A percentile compares a stretch with the other conserved stretches of the same genome.
phyloP scores from a whole-genome alignment of 23 tunicate species.

The Ciona savignyi region DNA sequence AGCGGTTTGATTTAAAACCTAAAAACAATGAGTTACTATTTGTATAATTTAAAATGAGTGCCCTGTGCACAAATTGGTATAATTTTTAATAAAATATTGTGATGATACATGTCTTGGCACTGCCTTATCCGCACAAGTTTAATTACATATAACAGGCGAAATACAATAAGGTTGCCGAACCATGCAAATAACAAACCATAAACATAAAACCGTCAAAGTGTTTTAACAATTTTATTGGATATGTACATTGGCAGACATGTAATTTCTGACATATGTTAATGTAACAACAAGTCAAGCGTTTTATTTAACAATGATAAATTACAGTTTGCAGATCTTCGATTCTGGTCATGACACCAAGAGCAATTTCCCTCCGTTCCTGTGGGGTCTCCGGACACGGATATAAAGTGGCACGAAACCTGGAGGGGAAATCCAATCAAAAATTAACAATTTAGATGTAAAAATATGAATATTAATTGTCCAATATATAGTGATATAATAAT shows the following conservation, averaged over 20 bases:
- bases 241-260: neutral
- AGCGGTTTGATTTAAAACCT: slow-evolving; percentile 87
- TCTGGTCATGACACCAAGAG: slow-evolving; percentile 36
- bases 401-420: slow-evolving; percentile 51
- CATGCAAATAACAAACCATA: too few relatives aligned
- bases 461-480: too few relatives aligned
- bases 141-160: too few relatives aligned
- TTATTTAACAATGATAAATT: neutral
- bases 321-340: slow-evolving; percentile 77
- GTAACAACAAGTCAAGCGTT: neutral
- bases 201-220: too few relatives aligned
- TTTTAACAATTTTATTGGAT: neutral
- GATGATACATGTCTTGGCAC: too few relatives aligned
- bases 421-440: too few relatives aligned
- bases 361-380: slow-evolving; percentile 48
- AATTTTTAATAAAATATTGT: neutral
- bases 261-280: neutral
- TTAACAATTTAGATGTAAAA: neutral
- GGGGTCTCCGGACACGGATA: slow-evolving; percentile 68
- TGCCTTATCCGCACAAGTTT: too few relatives aligned
- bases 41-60: neutral
- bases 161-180: too few relatives aligned
- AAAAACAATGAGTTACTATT: neutral
- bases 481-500: too few relatives aligned
- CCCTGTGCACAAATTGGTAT: neutral